phyloP scores from a whole-genome alignment of 1,140 invertebrate species.

The Oryctes rhinoceros region DNA sequence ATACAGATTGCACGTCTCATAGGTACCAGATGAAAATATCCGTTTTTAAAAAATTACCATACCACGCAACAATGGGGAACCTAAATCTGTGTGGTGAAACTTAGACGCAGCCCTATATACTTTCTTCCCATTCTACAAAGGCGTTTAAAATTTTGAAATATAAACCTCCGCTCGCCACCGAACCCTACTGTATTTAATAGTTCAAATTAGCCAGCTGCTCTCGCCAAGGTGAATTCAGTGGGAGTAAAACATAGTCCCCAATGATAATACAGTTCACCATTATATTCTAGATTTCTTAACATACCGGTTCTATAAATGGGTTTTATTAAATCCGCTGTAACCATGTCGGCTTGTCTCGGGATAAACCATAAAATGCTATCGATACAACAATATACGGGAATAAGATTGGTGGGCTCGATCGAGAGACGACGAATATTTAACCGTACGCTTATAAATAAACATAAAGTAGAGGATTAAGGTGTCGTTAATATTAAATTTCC shows the following conservation, averaged over 20 bases:
- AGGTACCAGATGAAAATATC: too few species aligned
- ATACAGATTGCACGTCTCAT: too few species aligned
- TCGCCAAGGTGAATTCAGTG: slow-evolving; percentile 19
- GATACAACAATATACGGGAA: slow-evolving; percentile 30
- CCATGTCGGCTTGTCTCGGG: slow-evolving; percentile 27
- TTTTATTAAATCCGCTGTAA: slow-evolving; percentile 30
- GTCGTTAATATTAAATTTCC: background rate
- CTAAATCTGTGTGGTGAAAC: background rate
- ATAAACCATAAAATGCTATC: slow-evolving; percentile 35
- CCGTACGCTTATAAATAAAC: slow-evolving; percentile 26
- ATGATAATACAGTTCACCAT: slow-evolving; percentile 28
- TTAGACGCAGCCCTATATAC: background rate
- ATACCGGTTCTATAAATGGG: slow-evolving; percentile 36
- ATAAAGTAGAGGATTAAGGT: slow-evolving; percentile 15
- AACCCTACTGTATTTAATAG: background rate
- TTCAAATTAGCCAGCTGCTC: slow-evolving; percentile 33
- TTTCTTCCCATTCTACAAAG: background rate
- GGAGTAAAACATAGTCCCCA: slow-evolving; percentile 20
- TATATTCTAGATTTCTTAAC: slow-evolving; percentile 34
- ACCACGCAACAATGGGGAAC: too few species aligned
- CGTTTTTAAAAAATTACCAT: too few species aligned
- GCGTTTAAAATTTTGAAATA: background rate
- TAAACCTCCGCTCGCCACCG: background rate
- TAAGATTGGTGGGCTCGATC: slow-evolving; percentile 8
- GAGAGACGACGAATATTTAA: slow-evolving; percentile 21